Evolutionary conservation across 30 jellyfish, hydroid and myxozoan genomes (phyloP).

Genomic region (Aurelia sp.): DNA sequence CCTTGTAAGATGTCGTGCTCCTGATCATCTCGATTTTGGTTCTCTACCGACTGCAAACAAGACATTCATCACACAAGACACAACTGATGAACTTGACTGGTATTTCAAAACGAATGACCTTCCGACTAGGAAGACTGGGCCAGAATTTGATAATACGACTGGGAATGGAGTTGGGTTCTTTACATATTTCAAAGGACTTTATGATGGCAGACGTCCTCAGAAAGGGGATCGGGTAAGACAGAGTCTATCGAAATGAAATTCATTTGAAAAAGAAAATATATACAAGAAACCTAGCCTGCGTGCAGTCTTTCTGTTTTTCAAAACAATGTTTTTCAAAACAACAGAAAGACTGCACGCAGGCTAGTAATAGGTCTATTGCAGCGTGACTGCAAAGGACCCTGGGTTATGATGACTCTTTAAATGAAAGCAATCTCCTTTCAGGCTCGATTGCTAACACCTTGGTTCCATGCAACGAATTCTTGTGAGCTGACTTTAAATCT

Average conservation of each 20-base stretch:
- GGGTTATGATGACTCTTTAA: too few species aligned
- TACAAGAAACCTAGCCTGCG: too few species aligned
- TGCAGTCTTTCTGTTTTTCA: too few species aligned
- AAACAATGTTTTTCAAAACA: too few species aligned
- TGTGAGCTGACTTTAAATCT: slow-evolving; percentile 34
- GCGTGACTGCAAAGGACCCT: too few species aligned
- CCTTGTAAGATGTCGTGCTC: slow-evolving; percentile 14
- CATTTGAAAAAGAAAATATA: too few species aligned
- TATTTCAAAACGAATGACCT: neutral
- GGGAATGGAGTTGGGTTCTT: slow-evolving; percentile 32
- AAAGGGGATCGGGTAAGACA: slow-evolving; percentile 59
- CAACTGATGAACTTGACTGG: slow-evolving; percentile 58
- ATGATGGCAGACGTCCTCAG: neutral
- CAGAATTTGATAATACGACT: slow-evolving; percentile 51
- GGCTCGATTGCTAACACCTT: slow-evolving; percentile 63
- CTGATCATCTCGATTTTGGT: slow-evolving; percentile 54
- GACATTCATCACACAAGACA: slow-evolving; percentile 26
- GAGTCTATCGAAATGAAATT: neutral
- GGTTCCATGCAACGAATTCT: slow-evolving; percentile 59
- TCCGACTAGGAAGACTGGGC: slow-evolving; percentile 26
- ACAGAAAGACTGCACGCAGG: too few species aligned
- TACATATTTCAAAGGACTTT: slow-evolving; percentile 30
- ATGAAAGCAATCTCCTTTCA: neutral
- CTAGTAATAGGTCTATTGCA: too few species aligned
- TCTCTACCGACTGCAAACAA: neutral